Evolutionary conservation across 1,140 invertebrate species (phyloP).

Genomic region (Drosophila serrata): DNA sequence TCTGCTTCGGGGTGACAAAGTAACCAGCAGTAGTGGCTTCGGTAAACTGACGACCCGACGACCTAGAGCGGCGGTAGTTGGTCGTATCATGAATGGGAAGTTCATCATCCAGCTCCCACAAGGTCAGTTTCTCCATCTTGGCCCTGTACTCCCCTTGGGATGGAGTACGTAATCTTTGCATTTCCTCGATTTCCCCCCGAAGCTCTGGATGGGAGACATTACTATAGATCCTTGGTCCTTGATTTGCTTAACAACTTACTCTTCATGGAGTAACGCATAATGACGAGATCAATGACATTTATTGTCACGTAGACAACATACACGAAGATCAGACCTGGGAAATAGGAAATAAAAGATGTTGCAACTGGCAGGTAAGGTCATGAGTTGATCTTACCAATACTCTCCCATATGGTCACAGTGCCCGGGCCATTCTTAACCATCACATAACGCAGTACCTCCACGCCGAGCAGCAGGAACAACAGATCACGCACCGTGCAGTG

Average conservation of each 20-base stretch:
- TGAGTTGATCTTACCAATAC: conserved; percentile 4
- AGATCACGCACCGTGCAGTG: conserved; percentile 40
- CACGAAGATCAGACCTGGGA: conserved; percentile 17
- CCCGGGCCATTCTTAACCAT: conserved; percentile 9
- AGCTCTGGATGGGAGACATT: conserved; percentile 23
- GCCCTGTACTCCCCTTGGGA: not conserved
- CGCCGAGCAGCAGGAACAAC: conserved; percentile 37
- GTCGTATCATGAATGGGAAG: conserved; percentile 31
- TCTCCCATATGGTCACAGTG: not conserved
- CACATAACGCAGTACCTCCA: conserved; percentile 22
- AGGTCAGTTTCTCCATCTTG: not conserved
- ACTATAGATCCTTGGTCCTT: no score
- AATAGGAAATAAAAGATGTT: no score
- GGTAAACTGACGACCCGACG: not conserved
- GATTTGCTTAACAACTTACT: conserved; percentile 20
- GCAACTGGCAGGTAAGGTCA: fast-evolving
- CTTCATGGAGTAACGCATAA: conserved; percentile 30
- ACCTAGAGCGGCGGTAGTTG: not conserved
- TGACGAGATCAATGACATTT: conserved; percentile 28
- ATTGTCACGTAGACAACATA: conserved; percentile 32
- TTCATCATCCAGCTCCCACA: conserved; percentile 26
- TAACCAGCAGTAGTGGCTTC: not conserved
- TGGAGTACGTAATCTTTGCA: not conserved
- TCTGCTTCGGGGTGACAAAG: conserved; percentile 6
- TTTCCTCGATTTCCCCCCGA: conserved; percentile 23